These are phyloP conservation scores for Geotrypetes seraphini DNA, from an alignment of 2,797 vertebrate genomes.

Conservation along the genomic window DNA sequence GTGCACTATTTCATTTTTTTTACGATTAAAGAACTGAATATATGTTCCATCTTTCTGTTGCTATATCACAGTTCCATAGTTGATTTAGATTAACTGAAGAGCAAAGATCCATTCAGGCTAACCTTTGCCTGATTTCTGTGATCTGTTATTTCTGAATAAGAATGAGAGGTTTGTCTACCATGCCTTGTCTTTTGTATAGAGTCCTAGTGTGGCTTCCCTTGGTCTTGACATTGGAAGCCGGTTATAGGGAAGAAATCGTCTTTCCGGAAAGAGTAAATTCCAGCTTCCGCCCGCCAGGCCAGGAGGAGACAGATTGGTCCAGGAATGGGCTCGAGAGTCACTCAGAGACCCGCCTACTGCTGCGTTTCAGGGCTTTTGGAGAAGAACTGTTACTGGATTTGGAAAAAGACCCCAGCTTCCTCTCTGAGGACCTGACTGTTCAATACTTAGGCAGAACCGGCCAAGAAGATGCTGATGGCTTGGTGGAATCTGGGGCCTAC, in stretches of 20 bases:
- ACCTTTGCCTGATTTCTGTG: too few species aligned
- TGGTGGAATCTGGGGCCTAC: constrained; percentile 34
- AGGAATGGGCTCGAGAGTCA: constrained; percentile 17
- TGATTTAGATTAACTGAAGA: too few species aligned
- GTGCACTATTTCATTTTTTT: too few species aligned
- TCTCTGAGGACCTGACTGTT: constrained; percentile 36
- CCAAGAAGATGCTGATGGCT: constrained; percentile 14
- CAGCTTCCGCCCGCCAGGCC: neutral
- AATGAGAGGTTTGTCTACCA: too few species aligned
- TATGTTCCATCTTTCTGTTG: too few species aligned
- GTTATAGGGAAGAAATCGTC: constrained; percentile 20
- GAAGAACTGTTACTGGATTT: constrained; percentile 32
- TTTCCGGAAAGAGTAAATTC: constrained; percentile 19
- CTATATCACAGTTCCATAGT: too few species aligned
- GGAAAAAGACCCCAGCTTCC: constrained; percentile 39
- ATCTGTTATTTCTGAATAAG: too few species aligned
- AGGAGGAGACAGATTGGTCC: constrained; percentile 21
- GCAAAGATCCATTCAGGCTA: too few species aligned
- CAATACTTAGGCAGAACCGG: constrained; percentile 34
- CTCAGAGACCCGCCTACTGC: constrained; percentile 17
- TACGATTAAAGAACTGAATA: too few species aligned
- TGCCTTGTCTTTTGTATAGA: too few species aligned
- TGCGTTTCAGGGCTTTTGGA: constrained; percentile 31
- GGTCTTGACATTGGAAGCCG: constrained; percentile 1
- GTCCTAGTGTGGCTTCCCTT: constrained; percentile 8